These are phyloP conservation scores for Andricus grossulariae DNA, from an alignment of 1,140 invertebrate species.

Conservation along the genomic window DNA sequence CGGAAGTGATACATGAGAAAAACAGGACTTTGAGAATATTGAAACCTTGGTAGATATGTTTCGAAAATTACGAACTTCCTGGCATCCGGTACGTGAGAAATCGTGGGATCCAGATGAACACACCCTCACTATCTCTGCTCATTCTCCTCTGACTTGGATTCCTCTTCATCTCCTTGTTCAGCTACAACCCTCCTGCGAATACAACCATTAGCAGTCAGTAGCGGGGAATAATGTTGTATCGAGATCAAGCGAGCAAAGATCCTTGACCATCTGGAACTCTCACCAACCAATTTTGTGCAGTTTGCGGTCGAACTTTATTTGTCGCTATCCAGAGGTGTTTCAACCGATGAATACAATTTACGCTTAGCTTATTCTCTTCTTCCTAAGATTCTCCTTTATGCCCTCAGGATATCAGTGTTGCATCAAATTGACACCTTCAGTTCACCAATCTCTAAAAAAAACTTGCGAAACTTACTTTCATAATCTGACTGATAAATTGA, in stretches of 20 bases:
- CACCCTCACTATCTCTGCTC: not conserved
- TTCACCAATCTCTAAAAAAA: too few relatives aligned
- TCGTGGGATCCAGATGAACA: constrained; percentile 58
- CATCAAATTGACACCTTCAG: not conserved
- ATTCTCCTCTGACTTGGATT: not conserved
- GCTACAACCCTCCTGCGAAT: constrained; percentile 25
- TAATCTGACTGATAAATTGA: too few relatives aligned
- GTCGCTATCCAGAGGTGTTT: constrained; percentile 58
- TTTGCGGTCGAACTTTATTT: constrained; percentile 71
- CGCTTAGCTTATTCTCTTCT: constrained; percentile 8
- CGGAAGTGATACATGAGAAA: not conserved
- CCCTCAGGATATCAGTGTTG: not conserved
- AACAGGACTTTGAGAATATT: not conserved
- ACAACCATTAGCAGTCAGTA: constrained; percentile 47
- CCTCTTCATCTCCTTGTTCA: constrained; percentile 43
- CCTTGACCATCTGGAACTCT: constrained; percentile 62
- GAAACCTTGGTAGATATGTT: not conserved
- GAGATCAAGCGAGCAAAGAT: constrained; percentile 47
- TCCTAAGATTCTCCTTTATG: constrained; percentile 2
- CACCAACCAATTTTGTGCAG: constrained; percentile 65
- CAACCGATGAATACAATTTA: constrained; percentile 38
- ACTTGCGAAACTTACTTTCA: too few relatives aligned
- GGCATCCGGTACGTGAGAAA: constrained; percentile 64
- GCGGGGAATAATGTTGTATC: constrained; percentile 60
- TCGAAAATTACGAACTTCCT: constrained; percentile 36